Percentiles rank a stretch among this genome's conserved stretches.
These are phyloP conservation scores for Cecidostiba fungosa DNA, from an alignment of 2,888 invertebrate genomes.

Conservation along the genomic window DNA sequence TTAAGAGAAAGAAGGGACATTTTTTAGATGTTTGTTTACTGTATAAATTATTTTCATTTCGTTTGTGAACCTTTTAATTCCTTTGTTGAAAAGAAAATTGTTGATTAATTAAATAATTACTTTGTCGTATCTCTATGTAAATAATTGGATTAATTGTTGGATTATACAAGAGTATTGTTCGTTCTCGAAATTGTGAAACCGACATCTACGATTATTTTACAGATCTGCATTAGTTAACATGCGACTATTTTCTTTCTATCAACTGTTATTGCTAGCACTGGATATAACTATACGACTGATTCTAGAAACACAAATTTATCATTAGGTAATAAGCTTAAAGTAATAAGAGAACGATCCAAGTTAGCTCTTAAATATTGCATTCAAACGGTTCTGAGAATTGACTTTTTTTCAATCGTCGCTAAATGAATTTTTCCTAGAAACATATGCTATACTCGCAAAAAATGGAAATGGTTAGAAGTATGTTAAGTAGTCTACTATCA, in stretches of 20 bases:
- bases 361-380: constrained; percentile 10
- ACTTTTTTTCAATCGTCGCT: not conserved
- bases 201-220: not conserved
- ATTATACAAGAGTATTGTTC: not conserved
- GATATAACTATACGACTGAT: constrained; percentile 36
- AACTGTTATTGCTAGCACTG: constrained; percentile 34
- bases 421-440: constrained; percentile 1
- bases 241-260: constrained; percentile 10
- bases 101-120: constrained; percentile 14
- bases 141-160: constrained; percentile 16
- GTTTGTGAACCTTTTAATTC: constrained; percentile 1
- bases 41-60: not conserved
- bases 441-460: not conserved
- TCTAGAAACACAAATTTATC: constrained; percentile 29
- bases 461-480: not conserved
- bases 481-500: not conserved
- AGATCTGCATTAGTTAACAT: constrained; percentile 1
- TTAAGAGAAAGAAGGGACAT: not conserved
- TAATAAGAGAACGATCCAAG: constrained; percentile 14
- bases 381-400: not conserved
- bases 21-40: constrained; percentile 26
- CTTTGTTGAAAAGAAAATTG: not conserved
- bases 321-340: not conserved
- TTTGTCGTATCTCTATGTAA: constrained; percentile 39
- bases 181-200: not conserved